A percentile compares a stretch with the other conserved stretches of the same genome.
These are phyloP conservation scores for Hydropotes inermis DNA, from an alignment of 2,113 vertebrate genomes.

Conservation along the genomic window DNA sequence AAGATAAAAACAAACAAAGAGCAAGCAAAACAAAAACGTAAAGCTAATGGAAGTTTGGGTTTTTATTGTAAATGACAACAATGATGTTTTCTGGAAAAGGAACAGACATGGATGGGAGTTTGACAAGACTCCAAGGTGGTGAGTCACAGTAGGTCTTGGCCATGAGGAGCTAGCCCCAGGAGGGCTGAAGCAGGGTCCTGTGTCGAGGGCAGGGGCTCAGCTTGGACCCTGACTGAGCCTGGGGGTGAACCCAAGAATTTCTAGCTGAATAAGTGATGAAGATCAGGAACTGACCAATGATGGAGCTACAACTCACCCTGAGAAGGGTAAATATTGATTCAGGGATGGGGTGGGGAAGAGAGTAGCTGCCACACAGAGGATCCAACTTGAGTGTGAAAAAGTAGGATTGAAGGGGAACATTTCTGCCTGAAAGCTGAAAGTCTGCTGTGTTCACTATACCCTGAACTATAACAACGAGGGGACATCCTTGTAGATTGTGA, in stretches of 20 bases:
- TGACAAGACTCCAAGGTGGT: background rate
- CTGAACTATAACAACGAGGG: background rate
- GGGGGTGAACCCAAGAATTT: background rate
- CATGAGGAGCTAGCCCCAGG: background rate
- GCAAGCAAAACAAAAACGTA: background rate
- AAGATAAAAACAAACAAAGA: background rate
- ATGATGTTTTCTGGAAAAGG: background rate
- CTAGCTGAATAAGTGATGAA: background rate
- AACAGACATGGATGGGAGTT: background rate
- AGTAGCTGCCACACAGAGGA: background rate
- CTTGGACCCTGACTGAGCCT: background rate
- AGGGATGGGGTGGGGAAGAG: background rate
- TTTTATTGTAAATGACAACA: background rate
- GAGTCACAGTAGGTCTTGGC: background rate
- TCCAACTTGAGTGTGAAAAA: background rate
- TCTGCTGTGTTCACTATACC: rapidly evolving
- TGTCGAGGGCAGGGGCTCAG: background rate
- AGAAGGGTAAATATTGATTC: background rate
- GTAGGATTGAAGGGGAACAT: background rate
- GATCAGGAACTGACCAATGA: background rate
- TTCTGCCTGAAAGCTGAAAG: background rate
- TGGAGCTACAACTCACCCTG: background rate
- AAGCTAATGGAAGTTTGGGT: background rate
- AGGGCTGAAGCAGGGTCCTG: background rate
- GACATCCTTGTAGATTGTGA: background rate